Evolutionary conservation across 1,140 invertebrate genomes (phyloP).

Genomic region (Gerris buenoi): DNA sequence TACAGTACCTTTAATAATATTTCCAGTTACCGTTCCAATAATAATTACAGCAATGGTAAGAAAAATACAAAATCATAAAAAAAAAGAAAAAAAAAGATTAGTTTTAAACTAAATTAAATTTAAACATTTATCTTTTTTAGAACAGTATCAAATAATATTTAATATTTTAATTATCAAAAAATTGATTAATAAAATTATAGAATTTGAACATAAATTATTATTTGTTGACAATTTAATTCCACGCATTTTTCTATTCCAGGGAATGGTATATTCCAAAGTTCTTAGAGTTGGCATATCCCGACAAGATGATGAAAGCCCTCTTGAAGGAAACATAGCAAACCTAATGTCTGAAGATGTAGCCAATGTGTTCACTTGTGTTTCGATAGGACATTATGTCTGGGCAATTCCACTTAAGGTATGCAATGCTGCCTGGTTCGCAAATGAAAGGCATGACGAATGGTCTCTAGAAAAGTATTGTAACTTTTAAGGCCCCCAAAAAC

Average conservation of each 20-base stretch:
- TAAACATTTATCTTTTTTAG: not conserved
- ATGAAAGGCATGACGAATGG: too few species aligned
- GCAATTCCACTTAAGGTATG: constrained; percentile 71
- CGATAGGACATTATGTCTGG: constrained; percentile 74
- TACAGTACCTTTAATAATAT: constrained; percentile 59
- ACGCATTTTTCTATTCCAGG: constrained; percentile 31
- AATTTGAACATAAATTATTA: too few species aligned
- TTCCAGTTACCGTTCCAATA: constrained; percentile 61
- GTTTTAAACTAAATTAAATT: not conserved
- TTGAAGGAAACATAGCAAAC: constrained; percentile 47
- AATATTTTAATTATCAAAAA: too few species aligned
- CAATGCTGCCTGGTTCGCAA: too few species aligned
- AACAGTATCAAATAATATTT: not conserved
- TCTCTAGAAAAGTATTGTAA: too few species aligned
- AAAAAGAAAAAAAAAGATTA: not conserved
- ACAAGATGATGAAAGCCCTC: constrained; percentile 27
- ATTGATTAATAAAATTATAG: too few species aligned
- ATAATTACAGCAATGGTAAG: constrained; percentile 57
- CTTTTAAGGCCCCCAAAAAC: too few species aligned
- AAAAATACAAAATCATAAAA: constrained; percentile 4
- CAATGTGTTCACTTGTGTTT: constrained; percentile 69
- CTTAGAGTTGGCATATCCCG: constrained; percentile 28
- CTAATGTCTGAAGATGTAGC: constrained; percentile 66
- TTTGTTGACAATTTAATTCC: too few species aligned
- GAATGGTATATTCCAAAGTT: constrained; percentile 45